Base-by-base conservation (phyloP, 2,113 vertebrate species). In the Oreochromis spilurus region DNA sequence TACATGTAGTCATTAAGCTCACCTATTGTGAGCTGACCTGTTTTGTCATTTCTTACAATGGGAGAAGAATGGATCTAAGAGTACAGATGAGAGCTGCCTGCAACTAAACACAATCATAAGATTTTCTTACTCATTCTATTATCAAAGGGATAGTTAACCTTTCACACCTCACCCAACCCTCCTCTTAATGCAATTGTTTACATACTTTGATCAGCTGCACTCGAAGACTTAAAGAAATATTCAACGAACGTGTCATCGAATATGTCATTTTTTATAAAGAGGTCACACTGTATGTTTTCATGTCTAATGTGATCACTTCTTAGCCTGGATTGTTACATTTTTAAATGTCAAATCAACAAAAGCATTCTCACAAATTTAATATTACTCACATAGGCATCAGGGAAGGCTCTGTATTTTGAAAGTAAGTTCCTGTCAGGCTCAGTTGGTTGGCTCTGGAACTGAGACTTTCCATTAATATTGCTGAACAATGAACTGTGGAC, bases 351-450 rank as follows among this genome's bases (percentile, higher is more conserved):
- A 48, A 48, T 31, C 16, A 77, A 7, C 2, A 77, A 77, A 50
- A 77, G 16, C 17, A 50, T 31, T 19, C 0, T 50, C 0, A 50
- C 9, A 19, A 19, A 77, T 77, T 4, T 77, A 1, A 77, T 36
- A 17, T 57, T 85, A 95, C 98, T 99, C 92, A 98, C 98, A 95
- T 96, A 97, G 24, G 93, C 94, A 19, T 96, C 96, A 0, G 84
- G 87, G 90, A 97, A 92, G 38, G 95, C 95, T 62, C 93, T 91
- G 82, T 92, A 96, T n/a, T 82, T 95, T 2, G 83, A 19, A 4
- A 84, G 6, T 1, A 90, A 36, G 48, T 89, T 94, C 79, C 31
- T 93, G 50, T 94, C 7, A 0, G 84, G 91, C 62, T 92, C 88
- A 0, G 86, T 89, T 14, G 87, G 87, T 36, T 89, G 84, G 65